phyloP scores from a whole-genome alignment of 2,888 invertebrate species.

The Mesorhabditis sp. region DNA sequence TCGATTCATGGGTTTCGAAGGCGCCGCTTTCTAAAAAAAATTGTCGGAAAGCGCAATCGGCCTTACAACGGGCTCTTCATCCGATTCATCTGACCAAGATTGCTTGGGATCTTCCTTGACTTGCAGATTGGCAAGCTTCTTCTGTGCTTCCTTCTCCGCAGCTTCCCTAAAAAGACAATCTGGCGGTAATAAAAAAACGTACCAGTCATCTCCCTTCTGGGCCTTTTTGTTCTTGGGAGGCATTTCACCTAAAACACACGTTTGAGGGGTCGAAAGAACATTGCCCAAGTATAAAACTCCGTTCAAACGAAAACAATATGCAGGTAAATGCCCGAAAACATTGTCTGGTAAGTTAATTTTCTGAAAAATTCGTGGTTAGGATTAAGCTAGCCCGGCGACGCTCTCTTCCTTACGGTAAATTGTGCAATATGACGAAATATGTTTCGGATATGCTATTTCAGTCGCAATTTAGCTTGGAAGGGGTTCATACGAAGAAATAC shows the following conservation, averaged over 20 bases:
- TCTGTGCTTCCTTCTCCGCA: not conserved
- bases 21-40: conserved; percentile 26
- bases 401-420: no score
- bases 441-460: no score
- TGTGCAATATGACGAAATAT: no score
- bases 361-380: no score
- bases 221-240: conserved; percentile 44
- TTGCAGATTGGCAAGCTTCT: not conserved
- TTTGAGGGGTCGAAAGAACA: no score
- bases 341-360: no score
- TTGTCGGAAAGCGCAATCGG: conserved; percentile 10
- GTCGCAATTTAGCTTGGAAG: no score
- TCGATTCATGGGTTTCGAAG: conserved; percentile 19
- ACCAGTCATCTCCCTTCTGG: conserved; percentile 45
- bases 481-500: no score
- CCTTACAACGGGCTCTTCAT: not conserved
- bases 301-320: no score
- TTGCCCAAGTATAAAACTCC: no score
- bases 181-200: conserved; percentile 10
- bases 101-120: not conserved
- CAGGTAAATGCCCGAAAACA: no score
- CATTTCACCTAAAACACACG: conserved; percentile 21
- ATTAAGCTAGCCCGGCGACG: no score
- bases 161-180: not conserved
- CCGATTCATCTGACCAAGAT: not conserved